Conservation (phyloP, 2,113 vertebrate genomes). For the Dolichotis patagonum region DNA sequence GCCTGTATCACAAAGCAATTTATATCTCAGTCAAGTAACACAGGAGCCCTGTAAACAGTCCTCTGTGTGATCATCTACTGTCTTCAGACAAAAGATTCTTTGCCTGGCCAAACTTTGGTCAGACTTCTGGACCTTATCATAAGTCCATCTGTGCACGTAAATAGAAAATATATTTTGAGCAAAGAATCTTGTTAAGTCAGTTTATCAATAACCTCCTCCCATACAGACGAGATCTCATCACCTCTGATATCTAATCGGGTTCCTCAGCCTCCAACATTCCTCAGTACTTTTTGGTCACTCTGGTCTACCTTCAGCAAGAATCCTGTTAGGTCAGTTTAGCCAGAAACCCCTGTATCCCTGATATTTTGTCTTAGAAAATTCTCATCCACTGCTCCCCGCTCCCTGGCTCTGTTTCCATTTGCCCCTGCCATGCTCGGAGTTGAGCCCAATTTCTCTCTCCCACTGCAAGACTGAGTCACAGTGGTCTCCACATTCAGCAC, state of each 20-base stretch:
- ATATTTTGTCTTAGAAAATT: neutral
- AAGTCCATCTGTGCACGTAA: neutral
- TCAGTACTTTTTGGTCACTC: neutral
- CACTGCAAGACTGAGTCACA: neutral
- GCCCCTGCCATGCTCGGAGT: neutral
- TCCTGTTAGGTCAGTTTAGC: neutral
- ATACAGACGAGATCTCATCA: neutral
- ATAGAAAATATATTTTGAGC: neutral
- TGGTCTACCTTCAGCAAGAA: neutral
- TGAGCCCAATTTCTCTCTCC: neutral
- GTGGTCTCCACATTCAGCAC: neutral
- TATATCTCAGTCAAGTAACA: neutral
- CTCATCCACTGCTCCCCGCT: neutral
- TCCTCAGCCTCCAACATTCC: neutral
- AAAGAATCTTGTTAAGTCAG: neutral
- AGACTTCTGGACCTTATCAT: neutral
- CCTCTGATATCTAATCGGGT: neutral
- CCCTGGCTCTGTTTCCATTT: neutral
- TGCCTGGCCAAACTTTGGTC: neutral
- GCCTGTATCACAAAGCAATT: neutral
- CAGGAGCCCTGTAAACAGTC: neutral
- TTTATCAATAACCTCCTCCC: neutral
- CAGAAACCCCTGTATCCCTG: neutral
- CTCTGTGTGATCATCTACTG: neutral
- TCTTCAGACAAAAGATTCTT: neutral